Base-by-base conservation (phyloP, 2,797 vertebrate species). In the Danionella dracula region DNA sequence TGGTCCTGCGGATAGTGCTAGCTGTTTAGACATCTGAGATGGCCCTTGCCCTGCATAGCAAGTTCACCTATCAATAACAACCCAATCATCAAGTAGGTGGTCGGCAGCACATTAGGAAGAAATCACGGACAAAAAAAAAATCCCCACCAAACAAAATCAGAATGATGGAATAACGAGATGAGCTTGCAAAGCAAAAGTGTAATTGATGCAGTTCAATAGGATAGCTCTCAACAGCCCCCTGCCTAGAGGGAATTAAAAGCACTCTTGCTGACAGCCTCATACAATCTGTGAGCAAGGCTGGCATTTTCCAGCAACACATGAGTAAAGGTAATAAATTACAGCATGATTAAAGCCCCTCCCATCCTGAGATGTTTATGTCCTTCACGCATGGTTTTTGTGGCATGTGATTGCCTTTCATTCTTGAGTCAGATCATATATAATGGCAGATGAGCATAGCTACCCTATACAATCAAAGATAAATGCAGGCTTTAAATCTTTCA, bases 401-500 rank as follows among this genome's bases (percentile, higher is more conserved):
- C 45, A 71, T 50, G 53, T 37, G 61, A 51, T 65, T 37, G 46
- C 54, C 40, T 71, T 59, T 65, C 51, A 65, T 66, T 59, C 50
- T 31, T 59, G 53, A 31, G 68, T 27, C 23, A 44, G 19, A 17
- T 53, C 64, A 56, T 35, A 64, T 59, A 70, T 58, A 64, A 70
- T 70, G 38, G 44, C 42, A 65, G 44, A 64, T 34, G 45, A 58
- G 53, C 55, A 58, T 21, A 53, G 50, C 40, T 70, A 17, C 23
- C 32, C 59, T 65, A 44, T 61, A 21, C 50, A 71, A 48, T 58
- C 31, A 68, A 66, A 74, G 63, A 69, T 74, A 74, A 74, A 46
- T 76, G 59, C 60, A 59, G 56, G 56, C 29, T 59, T n/a, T n/a
- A n/a, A n/a, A 71, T 74, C 54, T 60, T 74, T 67, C 31, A 38